A percentile compares a stretch with the other conserved stretches of the same genome.
These are phyloP conservation scores for Muscicapa adusta DNA, from an alignment of 2,113 vertebrate genomes.

Conservation along the genomic window DNA sequence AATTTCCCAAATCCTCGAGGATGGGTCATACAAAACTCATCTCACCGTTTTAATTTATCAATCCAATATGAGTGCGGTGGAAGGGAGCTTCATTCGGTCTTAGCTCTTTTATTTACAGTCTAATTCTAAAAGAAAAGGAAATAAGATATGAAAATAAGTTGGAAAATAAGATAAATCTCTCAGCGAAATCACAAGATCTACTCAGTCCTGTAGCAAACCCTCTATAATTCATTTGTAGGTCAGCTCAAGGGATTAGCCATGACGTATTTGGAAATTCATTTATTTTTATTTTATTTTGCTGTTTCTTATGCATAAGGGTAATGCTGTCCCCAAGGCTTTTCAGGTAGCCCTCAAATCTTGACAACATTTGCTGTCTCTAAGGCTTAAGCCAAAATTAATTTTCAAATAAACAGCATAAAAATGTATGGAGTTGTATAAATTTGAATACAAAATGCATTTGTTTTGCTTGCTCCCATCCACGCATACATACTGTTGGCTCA, in stretches of 20 bases:
- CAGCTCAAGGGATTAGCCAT: conserved; percentile 86
- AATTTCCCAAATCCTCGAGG: conserved; percentile 99
- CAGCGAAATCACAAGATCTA: conserved; percentile 83
- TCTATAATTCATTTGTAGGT: conserved; percentile 84
- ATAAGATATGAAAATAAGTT: conserved; percentile 98
- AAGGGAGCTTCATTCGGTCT: conserved; percentile 76
- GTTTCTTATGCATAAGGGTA: conserved; percentile 90
- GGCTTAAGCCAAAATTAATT: conserved; percentile 87
- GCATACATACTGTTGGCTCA: conserved; percentile 78
- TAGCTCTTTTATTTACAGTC: conserved; percentile 89
- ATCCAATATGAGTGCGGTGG: conserved; percentile 84
- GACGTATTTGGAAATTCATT: conserved; percentile 91
- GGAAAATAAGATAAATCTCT: conserved; percentile 95
- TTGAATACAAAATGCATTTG: conserved; percentile 86
- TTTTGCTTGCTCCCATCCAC: conserved; percentile 78
- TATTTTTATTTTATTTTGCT: conserved; percentile 93
- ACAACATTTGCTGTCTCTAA: conserved; percentile 86
- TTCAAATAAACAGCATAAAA: conserved; percentile 89
- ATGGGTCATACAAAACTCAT: conserved; percentile 91
- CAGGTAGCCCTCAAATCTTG: conserved; percentile 89
- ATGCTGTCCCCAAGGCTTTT: conserved; percentile 88
- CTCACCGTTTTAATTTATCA: conserved; percentile 94
- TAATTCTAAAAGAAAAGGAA: conserved; percentile 96
- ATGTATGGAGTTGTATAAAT: conserved; percentile 88
- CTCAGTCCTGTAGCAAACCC: conserved; percentile 79